phyloP scores from a whole-genome alignment of 2,888 invertebrate species.

The Apamea sordens region DNA sequence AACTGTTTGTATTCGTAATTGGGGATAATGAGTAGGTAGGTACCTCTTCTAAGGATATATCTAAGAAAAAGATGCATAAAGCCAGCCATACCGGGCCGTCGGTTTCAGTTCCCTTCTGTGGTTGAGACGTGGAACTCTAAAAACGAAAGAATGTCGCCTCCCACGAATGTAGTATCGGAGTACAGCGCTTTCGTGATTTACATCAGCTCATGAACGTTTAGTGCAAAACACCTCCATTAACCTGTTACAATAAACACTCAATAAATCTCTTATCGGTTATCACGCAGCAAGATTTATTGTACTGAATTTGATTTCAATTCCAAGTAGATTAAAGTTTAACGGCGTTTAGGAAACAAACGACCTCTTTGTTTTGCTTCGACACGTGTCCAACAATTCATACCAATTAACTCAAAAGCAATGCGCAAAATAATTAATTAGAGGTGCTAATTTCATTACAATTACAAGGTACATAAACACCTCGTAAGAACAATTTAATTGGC shows the following conservation, averaged over 20 bases:
- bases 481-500: slow-evolving; percentile 28
- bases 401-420: background rate
- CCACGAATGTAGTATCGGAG: background rate
- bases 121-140: background rate
- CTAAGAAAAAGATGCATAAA: background rate
- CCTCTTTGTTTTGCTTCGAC: background rate
- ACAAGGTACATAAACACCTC: slow-evolving; percentile 2
- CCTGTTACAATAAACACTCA: slow-evolving; percentile 18
- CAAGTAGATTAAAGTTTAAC: slow-evolving; percentile 20
- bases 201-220: slow-evolving; percentile 4
- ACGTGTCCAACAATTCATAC: background rate
- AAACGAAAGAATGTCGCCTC: background rate
- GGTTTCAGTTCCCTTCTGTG: background rate
- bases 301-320: slow-evolving; percentile 26
- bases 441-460: slow-evolving; percentile 9
- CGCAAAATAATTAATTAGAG: background rate
- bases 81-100: background rate
- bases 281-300: slow-evolving; percentile 16
- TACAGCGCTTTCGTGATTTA: slow-evolving; percentile 9
- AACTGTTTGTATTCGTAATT: slow-evolving; percentile 15
- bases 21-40: background rate
- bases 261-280: slow-evolving; percentile 28
- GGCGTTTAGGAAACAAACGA: slow-evolving; percentile 11
- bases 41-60: background rate
- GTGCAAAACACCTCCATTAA: slow-evolving; percentile 11